Evolutionary conservation across 2,888 invertebrate genomes (phyloP).

Genomic region (Belgica antarctica): DNA sequence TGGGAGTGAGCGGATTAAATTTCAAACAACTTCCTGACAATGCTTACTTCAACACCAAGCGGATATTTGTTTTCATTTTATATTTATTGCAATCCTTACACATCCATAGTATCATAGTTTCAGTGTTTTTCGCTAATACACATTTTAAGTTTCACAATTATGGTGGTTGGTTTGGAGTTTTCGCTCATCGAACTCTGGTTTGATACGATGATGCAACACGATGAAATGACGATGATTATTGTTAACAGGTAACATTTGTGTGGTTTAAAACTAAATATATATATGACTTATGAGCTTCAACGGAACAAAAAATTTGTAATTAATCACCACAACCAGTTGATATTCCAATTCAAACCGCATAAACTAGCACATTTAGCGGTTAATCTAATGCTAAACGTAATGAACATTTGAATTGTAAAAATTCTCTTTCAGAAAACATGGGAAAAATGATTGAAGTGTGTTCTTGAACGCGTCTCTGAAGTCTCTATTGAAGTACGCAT

Average conservation of each 20-base stretch:
- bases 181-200: neutral
- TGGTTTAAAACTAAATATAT: too few relatives aligned
- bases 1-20: too few relatives aligned
- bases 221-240: neutral
- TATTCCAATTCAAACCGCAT: neutral
- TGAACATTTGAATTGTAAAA: constrained; percentile 54
- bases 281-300: neutral
- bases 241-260: neutral
- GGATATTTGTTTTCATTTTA: constrained; percentile 14
- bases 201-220: neutral
- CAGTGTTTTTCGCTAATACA: constrained; percentile 15
- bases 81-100: constrained; percentile 26
- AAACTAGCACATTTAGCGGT: neutral
- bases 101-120: constrained; percentile 7
- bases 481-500: constrained; percentile 94
- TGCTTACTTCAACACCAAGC: too few relatives aligned
- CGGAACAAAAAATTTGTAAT: neutral
- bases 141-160: constrained; percentile 14
- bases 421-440: constrained; percentile 61
- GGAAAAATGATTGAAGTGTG: constrained; percentile 81
- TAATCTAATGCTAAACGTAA: constrained; percentile 51
- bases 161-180: neutral
- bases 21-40: too few relatives aligned
- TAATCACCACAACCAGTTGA: constrained; percentile 15
- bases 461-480: constrained; percentile 95